A percentile compares a stretch with the other conserved stretches of the same genome.
phyloP scores from a whole-genome alignment of 2,797 vertebrate genomes.

The Galaxias olidus region DNA sequence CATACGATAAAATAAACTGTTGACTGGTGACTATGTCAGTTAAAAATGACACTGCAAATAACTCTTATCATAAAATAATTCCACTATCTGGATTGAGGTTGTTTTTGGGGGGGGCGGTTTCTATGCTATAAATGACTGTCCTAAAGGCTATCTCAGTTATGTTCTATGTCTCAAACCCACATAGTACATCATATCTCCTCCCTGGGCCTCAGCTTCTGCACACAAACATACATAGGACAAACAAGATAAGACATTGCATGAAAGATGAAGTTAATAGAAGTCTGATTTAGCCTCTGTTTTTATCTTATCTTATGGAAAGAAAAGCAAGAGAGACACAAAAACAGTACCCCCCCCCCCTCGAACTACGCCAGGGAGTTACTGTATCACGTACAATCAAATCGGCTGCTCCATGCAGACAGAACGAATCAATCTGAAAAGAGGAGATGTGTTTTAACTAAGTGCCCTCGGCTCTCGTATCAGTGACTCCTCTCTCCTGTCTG shows the following conservation, averaged over 20 bases:
- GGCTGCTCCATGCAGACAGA: too few species aligned
- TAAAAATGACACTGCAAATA: too few species aligned
- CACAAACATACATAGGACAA: constrained; percentile 54
- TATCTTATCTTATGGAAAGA: constrained; percentile 41
- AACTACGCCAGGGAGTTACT: too few species aligned
- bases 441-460: neutral
- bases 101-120: too few species aligned
- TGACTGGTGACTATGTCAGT: too few species aligned
- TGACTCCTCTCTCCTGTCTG: constrained; percentile 4
- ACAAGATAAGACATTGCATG: constrained; percentile 51
- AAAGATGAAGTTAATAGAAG: constrained; percentile 56
- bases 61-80: too few species aligned
- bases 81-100: too few species aligned
- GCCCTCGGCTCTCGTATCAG: neutral
- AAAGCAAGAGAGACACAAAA: constrained; percentile 11
- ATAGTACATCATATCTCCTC: constrained; percentile 52
- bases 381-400: neutral
- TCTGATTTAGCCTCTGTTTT: constrained; percentile 54
- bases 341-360: neutral
- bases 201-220: constrained; percentile 42
- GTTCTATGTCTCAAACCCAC: constrained; percentile 38
- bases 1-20: too few species aligned
- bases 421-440: too few species aligned
- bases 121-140: too few species aligned
- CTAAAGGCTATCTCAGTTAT: too few species aligned